Percentiles rank a stretch among this genome's conserved stretches.
These are phyloP conservation scores for Acipenser oxyrinchus DNA, from an alignment of 2,797 vertebrate species.

Conservation along the genomic window DNA sequence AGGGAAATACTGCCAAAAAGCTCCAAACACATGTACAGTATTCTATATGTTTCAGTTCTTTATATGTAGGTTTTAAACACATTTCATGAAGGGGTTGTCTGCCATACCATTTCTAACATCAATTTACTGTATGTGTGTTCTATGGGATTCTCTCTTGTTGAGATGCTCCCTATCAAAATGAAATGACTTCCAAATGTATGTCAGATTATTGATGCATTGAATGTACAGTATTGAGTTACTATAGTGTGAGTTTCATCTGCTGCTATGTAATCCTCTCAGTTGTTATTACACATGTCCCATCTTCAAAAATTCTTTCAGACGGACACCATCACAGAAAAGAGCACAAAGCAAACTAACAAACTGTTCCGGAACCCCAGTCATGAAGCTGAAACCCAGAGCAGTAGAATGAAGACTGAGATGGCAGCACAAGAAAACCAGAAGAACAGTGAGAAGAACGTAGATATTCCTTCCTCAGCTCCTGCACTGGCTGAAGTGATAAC, in stretches of 20 bases:
- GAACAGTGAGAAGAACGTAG: conserved; percentile 35
- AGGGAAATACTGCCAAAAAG: conserved; percentile 58
- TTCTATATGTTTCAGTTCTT: conserved; percentile 1
- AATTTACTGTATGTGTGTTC: too few species aligned
- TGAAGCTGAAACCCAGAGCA: conserved; percentile 38
- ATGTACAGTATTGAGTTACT: too few species aligned
- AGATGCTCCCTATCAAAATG: too few species aligned
- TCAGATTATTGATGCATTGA: too few species aligned
- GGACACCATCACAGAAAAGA: conserved; percentile 39
- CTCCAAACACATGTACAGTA: conserved; percentile 69
- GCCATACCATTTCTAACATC: too few species aligned
- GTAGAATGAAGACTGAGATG: conserved; percentile 38
- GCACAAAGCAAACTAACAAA: conserved; percentile 34
- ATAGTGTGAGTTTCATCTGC: too few species aligned
- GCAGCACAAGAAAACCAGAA: conserved; percentile 34
- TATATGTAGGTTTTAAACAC: too few species aligned
- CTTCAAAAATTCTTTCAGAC: conserved; percentile 37
- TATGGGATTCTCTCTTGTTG: too few species aligned
- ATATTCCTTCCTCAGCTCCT: conserved; percentile 30
- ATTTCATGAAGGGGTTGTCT: too few species aligned
- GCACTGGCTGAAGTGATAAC: conserved; percentile 37
- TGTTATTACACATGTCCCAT: too few species aligned
- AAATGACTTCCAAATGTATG: too few species aligned
- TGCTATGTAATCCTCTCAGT: too few species aligned
- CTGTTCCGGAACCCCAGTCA: conserved; percentile 33